Evolutionary conservation across 2,888 invertebrate species (phyloP), one percentile per base, ranked within the genome.

Genomic region (Mythimna impura): DNA sequence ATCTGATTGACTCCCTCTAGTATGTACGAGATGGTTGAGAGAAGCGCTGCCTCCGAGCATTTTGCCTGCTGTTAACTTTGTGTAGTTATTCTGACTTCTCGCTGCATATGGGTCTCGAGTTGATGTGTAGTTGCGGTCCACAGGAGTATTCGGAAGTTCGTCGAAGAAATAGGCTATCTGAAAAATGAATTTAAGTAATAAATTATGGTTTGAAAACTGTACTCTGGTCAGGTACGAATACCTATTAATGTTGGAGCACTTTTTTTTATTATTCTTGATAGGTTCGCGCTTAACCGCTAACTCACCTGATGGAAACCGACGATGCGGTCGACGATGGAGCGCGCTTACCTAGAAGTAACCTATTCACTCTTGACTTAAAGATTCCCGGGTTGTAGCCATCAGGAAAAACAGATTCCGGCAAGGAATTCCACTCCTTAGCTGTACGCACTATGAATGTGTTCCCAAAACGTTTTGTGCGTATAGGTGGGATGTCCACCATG

Each of bases 31-130:
- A 66, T 83, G 80, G 25, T 82, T 78, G 14, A 83, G 57, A 22
- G 80, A 66, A 58, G 14, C 72, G 30, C 64, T 71, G 10, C 82
- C 82, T 34, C 82, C 83, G 8, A 83, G 54, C 74, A 73, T 78
- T 47, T 73, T 80, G 0, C 82, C 82, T 0, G 82, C 73, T 34
- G 78, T 80, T 61, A 83, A 17, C 40, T 25, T 77, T 3, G 72
- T 82, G 4, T 43, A 64, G 25, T 73, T 64, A 20, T 67, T 66
- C 22, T 82, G 76, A 4, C 62, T 9, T 55, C 67, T 47, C 9
- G 80, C 76, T 30, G 77, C 73, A 4, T 68, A 80, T 0, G 14
- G 25, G 1, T 82, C 72, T 9, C 10, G 10, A 17, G 70, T 75
- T 0, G 81, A 81, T 0, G 61, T 72, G 34, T 75, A 81, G 22